Conservation (phyloP, 2,888 invertebrate genomes). For the Mesoligia furuncula region DNA sequence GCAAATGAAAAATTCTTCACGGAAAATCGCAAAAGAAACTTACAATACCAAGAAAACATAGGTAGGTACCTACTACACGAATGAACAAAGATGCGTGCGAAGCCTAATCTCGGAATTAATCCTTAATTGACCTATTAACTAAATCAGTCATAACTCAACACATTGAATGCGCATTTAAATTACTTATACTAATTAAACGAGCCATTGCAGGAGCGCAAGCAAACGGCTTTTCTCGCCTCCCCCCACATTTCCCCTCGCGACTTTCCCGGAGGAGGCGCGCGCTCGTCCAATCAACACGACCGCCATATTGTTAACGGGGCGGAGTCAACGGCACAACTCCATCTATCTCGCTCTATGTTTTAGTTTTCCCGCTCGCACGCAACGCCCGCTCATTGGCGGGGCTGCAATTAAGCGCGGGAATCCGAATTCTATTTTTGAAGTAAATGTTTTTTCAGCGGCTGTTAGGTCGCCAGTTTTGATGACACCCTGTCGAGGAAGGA, state of each 20-base stretch:
- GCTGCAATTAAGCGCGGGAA: constrained; percentile 89
- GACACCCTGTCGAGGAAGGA: constrained; percentile 78
- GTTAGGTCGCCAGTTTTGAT: constrained; percentile 75
- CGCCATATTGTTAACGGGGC: constrained; percentile 93
- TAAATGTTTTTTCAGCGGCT: constrained; percentile 88
- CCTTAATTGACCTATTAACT: constrained; percentile 59
- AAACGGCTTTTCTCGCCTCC: constrained; percentile 72
- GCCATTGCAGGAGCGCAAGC: constrained; percentile 45
- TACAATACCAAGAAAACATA: background rate
- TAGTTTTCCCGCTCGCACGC: constrained; percentile 80
- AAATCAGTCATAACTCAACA: constrained; percentile 59
- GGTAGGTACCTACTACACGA: background rate
- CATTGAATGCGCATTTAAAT: constrained; percentile 59
- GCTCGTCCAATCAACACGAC: constrained; percentile 91
- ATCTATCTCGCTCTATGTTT: constrained; percentile 77
- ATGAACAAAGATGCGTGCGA: constrained; percentile 40
- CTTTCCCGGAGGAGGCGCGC: constrained; percentile 85
- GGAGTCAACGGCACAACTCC: constrained; percentile 81
- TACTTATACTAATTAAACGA: constrained; percentile 62
- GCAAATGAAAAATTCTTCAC: background rate
- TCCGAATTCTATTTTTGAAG: constrained; percentile 90
- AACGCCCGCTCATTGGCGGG: constrained; percentile 85
- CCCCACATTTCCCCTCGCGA: constrained; percentile 77
- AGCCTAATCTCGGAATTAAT: constrained; percentile 34
- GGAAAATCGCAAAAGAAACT: constrained; percentile 9